A percentile compares a stretch with the other conserved stretches of the same genome.
Evolutionary conservation across 2,797 vertebrate species (phyloP).

Genomic region (Enteromius thamalakanensis): DNA sequence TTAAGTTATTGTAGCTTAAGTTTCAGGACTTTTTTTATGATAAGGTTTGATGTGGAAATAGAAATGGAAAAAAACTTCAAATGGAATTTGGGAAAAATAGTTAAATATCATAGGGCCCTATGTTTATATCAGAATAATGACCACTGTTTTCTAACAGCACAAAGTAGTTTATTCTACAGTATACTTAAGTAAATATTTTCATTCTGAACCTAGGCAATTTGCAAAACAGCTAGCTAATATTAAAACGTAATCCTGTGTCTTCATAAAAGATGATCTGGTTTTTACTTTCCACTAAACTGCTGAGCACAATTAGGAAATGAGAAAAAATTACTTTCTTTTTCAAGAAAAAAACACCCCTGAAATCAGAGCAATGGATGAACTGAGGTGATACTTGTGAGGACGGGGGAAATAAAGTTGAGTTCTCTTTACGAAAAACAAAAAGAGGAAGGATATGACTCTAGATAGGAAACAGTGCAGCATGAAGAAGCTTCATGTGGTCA

Average conservation of each 20-base stretch:
- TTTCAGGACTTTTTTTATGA: background rate
- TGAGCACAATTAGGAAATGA: background rate
- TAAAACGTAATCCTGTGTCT: background rate
- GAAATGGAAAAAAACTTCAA: no score
- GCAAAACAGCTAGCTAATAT: background rate
- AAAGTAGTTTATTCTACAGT: background rate
- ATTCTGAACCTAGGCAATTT: background rate
- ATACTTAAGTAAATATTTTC: background rate
- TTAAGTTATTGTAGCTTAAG: background rate
- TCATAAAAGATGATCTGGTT: background rate
- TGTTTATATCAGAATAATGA: background rate
- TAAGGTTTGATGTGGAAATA: no score
- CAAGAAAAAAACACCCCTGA: background rate
- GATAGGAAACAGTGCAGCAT: constrained; percentile 71
- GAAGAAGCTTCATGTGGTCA: constrained; percentile 45
- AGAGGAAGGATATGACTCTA: constrained; percentile 67
- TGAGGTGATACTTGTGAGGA: constrained; percentile 42
- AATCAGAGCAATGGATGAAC: constrained; percentile 42
- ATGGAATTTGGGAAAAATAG: no score
- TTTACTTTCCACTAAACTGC: constrained; percentile 7
- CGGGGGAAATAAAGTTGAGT: constrained; percentile 63
- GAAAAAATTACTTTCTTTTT: background rate
- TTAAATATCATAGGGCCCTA: background rate
- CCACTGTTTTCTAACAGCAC: background rate
- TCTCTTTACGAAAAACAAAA: constrained; percentile 64